A percentile compares a stretch with the other conserved stretches of the same genome.
These are phyloP conservation scores for Polypedilum pembai DNA, from an alignment of 1,140 invertebrate genomes.

Conservation along the genomic window DNA sequence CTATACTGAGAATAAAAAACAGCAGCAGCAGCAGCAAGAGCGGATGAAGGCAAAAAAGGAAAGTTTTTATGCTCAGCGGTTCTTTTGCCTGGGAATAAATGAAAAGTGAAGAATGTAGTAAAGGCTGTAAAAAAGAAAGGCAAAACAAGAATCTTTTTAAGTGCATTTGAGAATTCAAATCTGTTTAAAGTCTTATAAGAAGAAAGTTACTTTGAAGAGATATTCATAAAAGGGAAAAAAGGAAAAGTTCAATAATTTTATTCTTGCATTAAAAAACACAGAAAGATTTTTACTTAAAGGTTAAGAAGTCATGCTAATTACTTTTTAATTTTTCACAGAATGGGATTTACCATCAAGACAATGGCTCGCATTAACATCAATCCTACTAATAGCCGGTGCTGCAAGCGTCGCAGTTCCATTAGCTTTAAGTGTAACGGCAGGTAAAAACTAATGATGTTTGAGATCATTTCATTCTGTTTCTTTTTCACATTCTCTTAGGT, in stretches of 20 bases:
- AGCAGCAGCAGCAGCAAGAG: too few species aligned
- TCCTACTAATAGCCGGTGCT: slow-evolving; percentile 56
- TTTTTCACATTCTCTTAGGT: slow-evolving; percentile 34
- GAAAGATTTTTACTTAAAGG: background rate
- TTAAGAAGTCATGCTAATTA: background rate
- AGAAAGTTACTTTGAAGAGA: background rate
- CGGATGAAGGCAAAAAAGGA: background rate
- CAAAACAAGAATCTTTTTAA: slow-evolving; percentile 11
- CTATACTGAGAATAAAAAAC: too few species aligned
- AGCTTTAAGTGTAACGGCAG: slow-evolving; percentile 55
- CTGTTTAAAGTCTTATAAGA: background rate
- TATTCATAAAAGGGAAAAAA: background rate
- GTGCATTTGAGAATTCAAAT: background rate
- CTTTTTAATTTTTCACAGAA: slow-evolving; percentile 36
- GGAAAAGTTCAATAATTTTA: slow-evolving; percentile 19
- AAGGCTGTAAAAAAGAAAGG: too few species aligned
- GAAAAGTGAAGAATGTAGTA: background rate
- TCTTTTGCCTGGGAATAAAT: background rate
- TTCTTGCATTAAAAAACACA: background rate
- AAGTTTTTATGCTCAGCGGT: background rate
- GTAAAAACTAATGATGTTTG: slow-evolving; percentile 35
- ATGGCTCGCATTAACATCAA: slow-evolving; percentile 57
- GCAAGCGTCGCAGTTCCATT: slow-evolving; percentile 58
- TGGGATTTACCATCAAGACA: slow-evolving; percentile 50
- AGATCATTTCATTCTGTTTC: background rate